A percentile compares a stretch with the other conserved stretches of the same genome.
Evolutionary conservation across 2,113 vertebrate genomes (phyloP).

Genomic region (Strigops habroptila): DNA sequence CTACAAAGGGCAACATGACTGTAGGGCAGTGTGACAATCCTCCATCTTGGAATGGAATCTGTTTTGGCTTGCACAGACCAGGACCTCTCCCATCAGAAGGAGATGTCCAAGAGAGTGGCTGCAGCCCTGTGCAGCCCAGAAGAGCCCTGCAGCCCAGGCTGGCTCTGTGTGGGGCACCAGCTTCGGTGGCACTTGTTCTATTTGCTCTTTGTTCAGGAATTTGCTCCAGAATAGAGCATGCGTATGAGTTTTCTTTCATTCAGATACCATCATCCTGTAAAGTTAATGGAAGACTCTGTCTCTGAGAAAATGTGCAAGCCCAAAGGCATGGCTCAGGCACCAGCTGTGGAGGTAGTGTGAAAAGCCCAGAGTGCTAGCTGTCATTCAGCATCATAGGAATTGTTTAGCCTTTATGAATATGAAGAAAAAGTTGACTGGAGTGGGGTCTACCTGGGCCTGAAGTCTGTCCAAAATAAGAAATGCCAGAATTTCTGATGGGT

Average conservation of each 20-base stretch:
- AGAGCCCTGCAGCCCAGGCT: not conserved
- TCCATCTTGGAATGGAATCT: not conserved
- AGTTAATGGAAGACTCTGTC: not conserved
- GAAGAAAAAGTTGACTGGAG: not conserved
- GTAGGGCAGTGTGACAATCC: not conserved
- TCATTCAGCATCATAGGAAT: not conserved
- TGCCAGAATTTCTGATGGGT: not conserved
- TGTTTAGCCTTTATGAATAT: not conserved
- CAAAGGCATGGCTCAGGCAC: not conserved
- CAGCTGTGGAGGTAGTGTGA: not conserved
- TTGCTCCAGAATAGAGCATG: not conserved
- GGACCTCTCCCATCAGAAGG: not conserved
- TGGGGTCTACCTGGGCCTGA: not conserved
- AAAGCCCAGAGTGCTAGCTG: not conserved
- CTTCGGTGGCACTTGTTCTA: rapidly evolving
- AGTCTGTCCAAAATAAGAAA: not conserved
- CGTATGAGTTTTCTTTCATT: not conserved
- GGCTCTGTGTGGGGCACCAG: rapidly evolving
- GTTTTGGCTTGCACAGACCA: not conserved
- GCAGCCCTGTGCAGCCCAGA: not conserved
- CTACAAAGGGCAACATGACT: not conserved
- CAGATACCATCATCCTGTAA: not conserved
- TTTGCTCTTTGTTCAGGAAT: not conserved
- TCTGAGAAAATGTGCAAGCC: not conserved
- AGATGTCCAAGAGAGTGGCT: not conserved